Conservation (phyloP, 23 tunicate genomes). For the Botrylloides violaceus region DNA sequence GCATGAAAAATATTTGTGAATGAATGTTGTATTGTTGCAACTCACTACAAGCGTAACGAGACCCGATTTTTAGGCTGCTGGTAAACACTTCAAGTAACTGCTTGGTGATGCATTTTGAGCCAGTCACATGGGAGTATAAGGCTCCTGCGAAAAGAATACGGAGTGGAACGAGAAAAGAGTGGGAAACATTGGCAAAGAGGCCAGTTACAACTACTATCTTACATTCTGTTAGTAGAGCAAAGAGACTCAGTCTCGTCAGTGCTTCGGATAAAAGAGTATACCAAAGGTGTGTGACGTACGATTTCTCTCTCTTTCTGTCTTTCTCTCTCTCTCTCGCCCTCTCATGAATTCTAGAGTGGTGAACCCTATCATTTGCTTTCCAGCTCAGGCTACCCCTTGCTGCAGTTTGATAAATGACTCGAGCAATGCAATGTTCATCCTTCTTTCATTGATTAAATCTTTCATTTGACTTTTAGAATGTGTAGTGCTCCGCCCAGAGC, state of each 20-base stretch:
- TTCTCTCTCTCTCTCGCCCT: too few species aligned
- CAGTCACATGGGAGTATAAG: slow-evolving; percentile 34
- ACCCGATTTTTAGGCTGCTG: slow-evolving; percentile 23
- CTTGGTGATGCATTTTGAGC: slow-evolving; percentile 65
- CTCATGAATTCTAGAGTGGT: too few species aligned
- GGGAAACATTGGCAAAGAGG: background rate
- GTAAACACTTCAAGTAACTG: slow-evolving; percentile 52
- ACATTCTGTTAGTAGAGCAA: slow-evolving; percentile 20
- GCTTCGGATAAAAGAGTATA: slow-evolving; percentile 16
- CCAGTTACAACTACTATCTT: slow-evolving; percentile 11
- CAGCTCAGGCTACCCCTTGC: too few species aligned
- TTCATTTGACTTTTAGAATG: slow-evolving; percentile 4
- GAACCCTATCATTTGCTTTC: too few species aligned
- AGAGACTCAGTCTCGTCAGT: slow-evolving; percentile 9
- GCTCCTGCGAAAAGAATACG: background rate
- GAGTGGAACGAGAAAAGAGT: background rate
- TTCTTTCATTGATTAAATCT: too few species aligned
- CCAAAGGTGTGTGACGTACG: background rate
- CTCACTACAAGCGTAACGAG: too few species aligned
- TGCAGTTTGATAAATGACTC: too few species aligned
- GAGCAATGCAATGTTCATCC: too few species aligned
- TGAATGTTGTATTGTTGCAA: too few species aligned
- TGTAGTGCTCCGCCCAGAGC: slow-evolving; percentile 15
- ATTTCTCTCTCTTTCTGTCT: too few species aligned
- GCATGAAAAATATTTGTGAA: too few species aligned